phyloP scores from a whole-genome alignment of 2,797 vertebrate genomes.

The Eptatretus atami region DNA sequence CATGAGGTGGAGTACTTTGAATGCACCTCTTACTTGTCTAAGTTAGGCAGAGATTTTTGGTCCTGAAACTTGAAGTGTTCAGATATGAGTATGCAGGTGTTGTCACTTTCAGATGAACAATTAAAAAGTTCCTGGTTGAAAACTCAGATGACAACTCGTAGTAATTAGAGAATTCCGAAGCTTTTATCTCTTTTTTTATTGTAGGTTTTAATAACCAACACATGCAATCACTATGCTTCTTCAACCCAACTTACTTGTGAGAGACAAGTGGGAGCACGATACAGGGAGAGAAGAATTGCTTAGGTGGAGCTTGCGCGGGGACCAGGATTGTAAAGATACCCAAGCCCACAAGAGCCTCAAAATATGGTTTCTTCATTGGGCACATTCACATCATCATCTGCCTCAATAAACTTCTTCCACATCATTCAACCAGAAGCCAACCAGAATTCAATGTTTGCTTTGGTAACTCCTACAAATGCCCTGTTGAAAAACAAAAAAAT shows the following conservation, averaged over 20 bases:
- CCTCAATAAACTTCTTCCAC: constrained; percentile 69
- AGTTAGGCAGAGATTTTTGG: too few relatives aligned
- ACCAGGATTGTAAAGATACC: constrained; percentile 49
- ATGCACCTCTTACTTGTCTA: too few relatives aligned
- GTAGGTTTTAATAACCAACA: too few relatives aligned
- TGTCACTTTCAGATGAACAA: too few relatives aligned
- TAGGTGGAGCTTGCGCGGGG: constrained; percentile 36
- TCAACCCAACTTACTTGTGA: constrained; percentile 29
- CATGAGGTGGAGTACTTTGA: too few relatives aligned
- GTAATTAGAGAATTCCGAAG: too few relatives aligned
- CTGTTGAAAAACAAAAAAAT: constrained; percentile 19
- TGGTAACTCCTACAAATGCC: constrained; percentile 87
- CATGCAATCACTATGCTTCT: too few relatives aligned
- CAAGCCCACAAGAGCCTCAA: constrained; percentile 81
- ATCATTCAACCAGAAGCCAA: constrained; percentile 57
- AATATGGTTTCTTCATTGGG: constrained; percentile 83
- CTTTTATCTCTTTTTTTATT: too few relatives aligned
- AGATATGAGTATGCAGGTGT: too few relatives aligned
- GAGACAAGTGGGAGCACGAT: constrained; percentile 66
- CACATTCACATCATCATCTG: constrained; percentile 84
- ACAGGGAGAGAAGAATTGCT: constrained; percentile 47
- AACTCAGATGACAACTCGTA: too few relatives aligned
- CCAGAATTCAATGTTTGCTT: constrained; percentile 91
- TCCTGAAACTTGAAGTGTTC: too few relatives aligned
- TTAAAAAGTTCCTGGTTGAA: too few relatives aligned